Evolutionary conservation across 1,140 invertebrate species (phyloP).

Genomic region (Calycopis cecrops): DNA sequence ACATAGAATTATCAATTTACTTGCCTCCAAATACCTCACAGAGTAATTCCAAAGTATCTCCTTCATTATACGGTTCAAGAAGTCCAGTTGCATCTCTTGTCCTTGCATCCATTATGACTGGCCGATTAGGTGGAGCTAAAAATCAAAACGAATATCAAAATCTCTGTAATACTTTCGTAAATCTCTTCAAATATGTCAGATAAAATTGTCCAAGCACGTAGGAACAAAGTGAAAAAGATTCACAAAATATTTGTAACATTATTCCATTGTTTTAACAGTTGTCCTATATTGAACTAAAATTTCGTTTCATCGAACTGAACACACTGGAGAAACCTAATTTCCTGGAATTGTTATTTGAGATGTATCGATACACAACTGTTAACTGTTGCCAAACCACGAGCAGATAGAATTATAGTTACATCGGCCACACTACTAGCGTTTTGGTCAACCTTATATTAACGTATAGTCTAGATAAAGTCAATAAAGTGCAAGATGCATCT

Average conservation of each 20-base stretch:
- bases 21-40: constrained; percentile 93
- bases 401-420: background rate
- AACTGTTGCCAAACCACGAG: background rate
- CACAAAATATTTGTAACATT: too few species aligned
- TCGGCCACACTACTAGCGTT: background rate
- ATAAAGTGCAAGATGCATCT: too few species aligned
- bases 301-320: background rate
- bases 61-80: constrained; percentile 91
- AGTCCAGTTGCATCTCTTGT: constrained; percentile 84
- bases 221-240: too few species aligned
- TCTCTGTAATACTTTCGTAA: background rate
- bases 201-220: too few species aligned
- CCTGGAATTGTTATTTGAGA: background rate
- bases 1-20: constrained; percentile 28
- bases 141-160: constrained; percentile 23
- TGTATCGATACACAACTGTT: background rate
- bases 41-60: constrained; percentile 84
- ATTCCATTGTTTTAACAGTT: too few species aligned
- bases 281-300: too few species aligned
- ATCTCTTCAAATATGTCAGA: too few species aligned
- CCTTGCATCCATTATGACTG: constrained; percentile 89
- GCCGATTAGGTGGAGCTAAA: constrained; percentile 88
- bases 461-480: too few species aligned
- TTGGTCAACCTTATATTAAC: background rate
- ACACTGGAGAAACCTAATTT: constrained; percentile 2